Evolutionary conservation across 23 tunicate genomes (phyloP), one percentile per base, ranked within the genome.

Genomic region (Diplosoma virens): DNA sequence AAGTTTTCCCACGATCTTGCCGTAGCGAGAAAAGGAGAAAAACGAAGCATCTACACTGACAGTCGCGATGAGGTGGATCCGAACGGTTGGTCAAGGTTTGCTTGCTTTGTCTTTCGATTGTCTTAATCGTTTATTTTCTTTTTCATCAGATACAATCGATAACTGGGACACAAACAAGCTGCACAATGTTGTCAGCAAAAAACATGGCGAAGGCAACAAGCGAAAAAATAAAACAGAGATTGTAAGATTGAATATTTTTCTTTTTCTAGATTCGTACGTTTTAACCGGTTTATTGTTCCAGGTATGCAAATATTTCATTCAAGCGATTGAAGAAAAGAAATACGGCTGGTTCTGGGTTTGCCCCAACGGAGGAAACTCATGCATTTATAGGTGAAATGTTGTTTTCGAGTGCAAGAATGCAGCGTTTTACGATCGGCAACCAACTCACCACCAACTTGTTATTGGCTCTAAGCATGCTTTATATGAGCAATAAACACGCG

Each of bases 261-360:
- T 37, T 45, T 17, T 30, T 18, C 73, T 28, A 9, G 50, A 41
- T 41, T 41, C n/a, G n/a, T 24, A 20, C 66, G 27, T 21, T 20
- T 58, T 58, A 18, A 0, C 24, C 0, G 24, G 16, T 17, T 59
- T 59, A 21, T 22, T 21, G 6, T 56, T 22, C 33, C 36, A 87
- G 87, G 98, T 86, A 20, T 86, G 98, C 60, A 93, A 93, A 59
- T 64, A 54, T 66, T 93, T 93, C 53, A 30, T 93, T 55, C 90
- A 81, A 67, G 97, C 97, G 1, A 84, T 90, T 32, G 97, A 93
- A 71, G 85, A 93, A 18, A 93, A 73, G 35, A 88, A 85, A 36
- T 95, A 95, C 76, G 99, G 99, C 21, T 95, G 99, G 99, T 95
- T 95, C 80, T 95, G 99, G 99, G 66, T 29, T 25, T 95, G 99